These are phyloP conservation scores for Leptopilina syphax DNA, from an alignment of 2,888 invertebrate genomes.

Conservation along the genomic window DNA sequence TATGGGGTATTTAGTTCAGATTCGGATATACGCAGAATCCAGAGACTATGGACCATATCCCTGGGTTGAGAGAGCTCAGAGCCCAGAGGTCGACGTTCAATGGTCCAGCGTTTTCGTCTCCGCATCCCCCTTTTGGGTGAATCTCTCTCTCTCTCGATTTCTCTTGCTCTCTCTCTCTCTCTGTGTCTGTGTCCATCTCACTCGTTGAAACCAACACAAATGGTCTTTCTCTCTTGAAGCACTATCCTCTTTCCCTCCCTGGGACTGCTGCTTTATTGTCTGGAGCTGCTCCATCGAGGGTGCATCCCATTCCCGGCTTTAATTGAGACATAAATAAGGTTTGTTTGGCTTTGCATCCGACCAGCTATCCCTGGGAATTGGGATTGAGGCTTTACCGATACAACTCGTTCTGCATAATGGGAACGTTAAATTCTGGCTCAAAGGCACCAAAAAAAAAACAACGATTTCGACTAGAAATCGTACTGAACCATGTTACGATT, in stretches of 20 bases:
- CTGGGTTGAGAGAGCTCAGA: slow-evolving; percentile 63
- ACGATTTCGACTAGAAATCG: no score
- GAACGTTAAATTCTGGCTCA: slow-evolving; percentile 70
- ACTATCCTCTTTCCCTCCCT: slow-evolving; percentile 45
- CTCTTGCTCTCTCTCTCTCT: slow-evolving; percentile 45
- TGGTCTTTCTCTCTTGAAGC: slow-evolving; percentile 21
- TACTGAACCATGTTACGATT: no score
- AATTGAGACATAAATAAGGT: slow-evolving; percentile 78
- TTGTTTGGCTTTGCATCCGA: slow-evolving; percentile 76
- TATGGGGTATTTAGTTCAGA: slow-evolving; percentile 70
- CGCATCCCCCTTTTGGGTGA: slow-evolving; percentile 48
- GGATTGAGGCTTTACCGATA: slow-evolving; percentile 75
- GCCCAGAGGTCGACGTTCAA: slow-evolving; percentile 76
- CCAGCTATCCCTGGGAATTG: slow-evolving; percentile 74
- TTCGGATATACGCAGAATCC: slow-evolving; percentile 68
- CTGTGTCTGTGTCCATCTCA: slow-evolving; percentile 43
- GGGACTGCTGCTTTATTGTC: slow-evolving; percentile 71
- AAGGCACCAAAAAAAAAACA: slow-evolving; percentile 48
- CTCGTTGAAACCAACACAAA: slow-evolving; percentile 27
- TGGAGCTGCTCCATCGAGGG: slow-evolving; percentile 77
- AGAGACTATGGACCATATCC: slow-evolving; percentile 56
- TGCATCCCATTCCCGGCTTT: slow-evolving; percentile 77
- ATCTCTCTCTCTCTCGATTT: slow-evolving; percentile 45
- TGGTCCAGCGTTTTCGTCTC: slow-evolving; percentile 71
- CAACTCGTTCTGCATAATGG: slow-evolving; percentile 76